phyloP scores from a whole-genome alignment of 2,797 vertebrate genomes.

The Mastacembelus armatus region DNA sequence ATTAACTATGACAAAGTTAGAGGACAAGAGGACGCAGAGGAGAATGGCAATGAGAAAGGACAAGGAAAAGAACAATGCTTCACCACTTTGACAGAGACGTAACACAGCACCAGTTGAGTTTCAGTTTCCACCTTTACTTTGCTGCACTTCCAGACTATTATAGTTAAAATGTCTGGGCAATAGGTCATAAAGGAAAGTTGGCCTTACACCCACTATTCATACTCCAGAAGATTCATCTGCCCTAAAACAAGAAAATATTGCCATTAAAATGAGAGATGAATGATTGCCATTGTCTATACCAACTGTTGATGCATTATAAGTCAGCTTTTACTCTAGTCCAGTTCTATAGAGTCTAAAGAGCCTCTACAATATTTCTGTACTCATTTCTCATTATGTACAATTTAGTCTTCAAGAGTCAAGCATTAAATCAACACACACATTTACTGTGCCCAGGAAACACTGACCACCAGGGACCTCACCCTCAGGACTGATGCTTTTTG shows the following conservation, averaged over 20 bases:
- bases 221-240: slow-evolving; percentile 7
- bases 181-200: slow-evolving; percentile 38
- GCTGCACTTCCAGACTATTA: slow-evolving; percentile 26
- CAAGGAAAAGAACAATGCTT: background rate
- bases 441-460: background rate
- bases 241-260: too few species aligned
- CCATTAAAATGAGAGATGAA: too few species aligned
- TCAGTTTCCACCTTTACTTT: background rate
- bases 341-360: too few species aligned
- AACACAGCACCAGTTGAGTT: too few species aligned
- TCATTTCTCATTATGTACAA: background rate
- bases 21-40: background rate
- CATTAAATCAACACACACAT: background rate
- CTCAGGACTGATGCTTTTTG: background rate
- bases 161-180: slow-evolving; percentile 25
- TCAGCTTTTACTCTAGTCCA: background rate
- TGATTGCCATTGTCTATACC: background rate
- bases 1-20: background rate
- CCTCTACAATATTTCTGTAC: background rate
- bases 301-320: background rate
- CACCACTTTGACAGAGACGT: too few species aligned
- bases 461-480: background rate
- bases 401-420: background rate
- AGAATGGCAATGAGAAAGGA: background rate
- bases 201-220: slow-evolving; percentile 18